Evolutionary conservation across 2,797 vertebrate genomes (phyloP), one percentile per base, ranked within the genome.

Genomic region (Pseudochirops corinnae): DNA sequence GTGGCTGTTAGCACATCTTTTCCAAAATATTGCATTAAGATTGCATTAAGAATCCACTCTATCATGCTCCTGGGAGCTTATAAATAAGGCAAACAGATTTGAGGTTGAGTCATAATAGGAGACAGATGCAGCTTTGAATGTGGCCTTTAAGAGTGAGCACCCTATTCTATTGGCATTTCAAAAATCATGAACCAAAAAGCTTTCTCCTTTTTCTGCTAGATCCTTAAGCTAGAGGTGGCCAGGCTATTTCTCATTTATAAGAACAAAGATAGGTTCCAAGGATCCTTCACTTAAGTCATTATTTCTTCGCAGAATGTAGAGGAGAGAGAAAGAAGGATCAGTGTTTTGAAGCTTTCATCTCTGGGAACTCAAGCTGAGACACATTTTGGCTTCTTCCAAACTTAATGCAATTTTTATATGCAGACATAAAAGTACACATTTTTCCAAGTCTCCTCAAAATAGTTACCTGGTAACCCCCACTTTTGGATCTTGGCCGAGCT

Each of bases 371-470:
- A 96, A 93, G 93, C 93, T 93, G 90, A 57, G 96, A 97, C 82
- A 90, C 52, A 93, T 90, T 98, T 97, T 98, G 97, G 96, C 98
- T 97, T 95, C 94, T 94, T 93, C 55, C 60, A 95, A 96, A 94
- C 96, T 95, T 97, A 98, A 98, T 97, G 97, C 46, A 56, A 4
- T 96, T 98, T 98, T 98, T 98, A 98, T 97, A 97, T 55, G 56
- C 46, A 13, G 94, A 96, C 74, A 97, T 98, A 97, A 98, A 98
- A 98, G 96, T 93, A 11, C 93, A 56, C 95, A 28, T 95, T 97
- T 98, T 95, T 97, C 96, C 93, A 62, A 97, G 46, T 96, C 94
- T 94, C 92, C 94, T 97, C 93, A 55, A 95, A 96, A 98, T 98
- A 97, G 98, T 98, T 97, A 96, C 95, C 91, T 92, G 96, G 97